A percentile compares a stretch with the other conserved stretches of the same genome.
Conservation (phyloP, 2,797 vertebrate genomes). For the Eupleurogrammus muticus region DNA sequence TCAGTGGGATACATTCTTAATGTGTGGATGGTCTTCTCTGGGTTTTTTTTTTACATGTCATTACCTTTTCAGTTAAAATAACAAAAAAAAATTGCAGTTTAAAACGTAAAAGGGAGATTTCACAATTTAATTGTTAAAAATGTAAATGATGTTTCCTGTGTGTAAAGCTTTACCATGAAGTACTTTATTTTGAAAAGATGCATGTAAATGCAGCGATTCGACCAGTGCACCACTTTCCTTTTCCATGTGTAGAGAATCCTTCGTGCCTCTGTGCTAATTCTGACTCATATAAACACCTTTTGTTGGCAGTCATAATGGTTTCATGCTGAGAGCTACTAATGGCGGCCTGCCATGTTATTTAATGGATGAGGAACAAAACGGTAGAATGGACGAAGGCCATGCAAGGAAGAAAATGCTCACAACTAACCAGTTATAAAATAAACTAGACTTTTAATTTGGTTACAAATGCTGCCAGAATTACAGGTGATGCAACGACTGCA, state of each 20-base stretch:
- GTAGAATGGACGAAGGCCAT: slow-evolving; percentile 43
- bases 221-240: slow-evolving; percentile 26
- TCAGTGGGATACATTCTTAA: no score
- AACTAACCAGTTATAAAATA: slow-evolving; percentile 56
- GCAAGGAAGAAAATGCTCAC: slow-evolving; percentile 45
- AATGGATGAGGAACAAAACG: slow-evolving; percentile 51
- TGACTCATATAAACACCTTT: slow-evolving; percentile 60
- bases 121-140: no score
- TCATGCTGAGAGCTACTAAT: slow-evolving; percentile 51
- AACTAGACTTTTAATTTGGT: slow-evolving; percentile 28
- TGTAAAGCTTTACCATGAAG: no score
- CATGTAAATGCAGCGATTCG: slow-evolving; percentile 30
- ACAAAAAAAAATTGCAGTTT: no score
- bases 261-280: slow-evolving; percentile 31
- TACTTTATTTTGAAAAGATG: no score
- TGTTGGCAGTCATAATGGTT: slow-evolving; percentile 61
- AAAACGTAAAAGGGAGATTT: no score
- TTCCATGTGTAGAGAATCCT: slow-evolving; percentile 30
- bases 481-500: slow-evolving; percentile 15
- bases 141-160: no score
- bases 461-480: slow-evolving; percentile 25
- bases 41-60: no score
- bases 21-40: no score
- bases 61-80: no score
- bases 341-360: slow-evolving; percentile 59